phyloP scores from a whole-genome alignment of 2,113 vertebrate species.

The Neogobius melanostomus region DNA sequence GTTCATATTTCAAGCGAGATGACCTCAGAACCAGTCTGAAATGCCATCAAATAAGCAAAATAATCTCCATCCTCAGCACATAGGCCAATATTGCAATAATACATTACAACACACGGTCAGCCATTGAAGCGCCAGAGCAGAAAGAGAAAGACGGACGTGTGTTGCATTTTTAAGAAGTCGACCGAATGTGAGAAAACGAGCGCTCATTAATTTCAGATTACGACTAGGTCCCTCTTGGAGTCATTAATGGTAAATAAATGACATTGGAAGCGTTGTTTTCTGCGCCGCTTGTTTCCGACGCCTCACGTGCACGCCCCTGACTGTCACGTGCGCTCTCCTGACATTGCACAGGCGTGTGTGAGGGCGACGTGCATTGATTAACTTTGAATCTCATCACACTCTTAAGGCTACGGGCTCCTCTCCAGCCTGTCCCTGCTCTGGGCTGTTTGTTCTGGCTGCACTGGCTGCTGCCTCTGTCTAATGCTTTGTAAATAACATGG shows the following conservation, averaged over 20 bases:
- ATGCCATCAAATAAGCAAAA: too few relatives aligned
- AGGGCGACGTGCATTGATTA: slow-evolving; percentile 27
- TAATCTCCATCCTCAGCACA: too few relatives aligned
- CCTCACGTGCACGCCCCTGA: not conserved
- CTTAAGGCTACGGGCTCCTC: slow-evolving; percentile 7
- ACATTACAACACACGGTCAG: too few relatives aligned
- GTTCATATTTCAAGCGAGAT: too few relatives aligned
- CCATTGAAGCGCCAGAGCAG: not conserved
- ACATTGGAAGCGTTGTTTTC: not conserved
- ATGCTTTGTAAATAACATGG: not conserved
- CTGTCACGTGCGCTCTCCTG: not conserved
- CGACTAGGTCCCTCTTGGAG: not conserved
- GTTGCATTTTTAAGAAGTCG: not conserved
- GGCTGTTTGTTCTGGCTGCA: not conserved
- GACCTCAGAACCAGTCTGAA: too few relatives aligned
- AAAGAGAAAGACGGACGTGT: not conserved
- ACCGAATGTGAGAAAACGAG: not conserved
- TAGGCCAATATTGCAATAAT: too few relatives aligned
- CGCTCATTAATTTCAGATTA: slow-evolving; percentile 1
- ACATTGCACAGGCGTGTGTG: slow-evolving; percentile 16
- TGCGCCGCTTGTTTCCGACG: not conserved
- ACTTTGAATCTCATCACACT: slow-evolving; percentile 15
- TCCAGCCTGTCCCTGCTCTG: not conserved
- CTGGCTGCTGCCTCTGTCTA: too few relatives aligned
- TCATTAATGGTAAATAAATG: not conserved